A percentile compares a stretch with the other conserved stretches of the same genome.
Evolutionary conservation across 1,140 invertebrate genomes (phyloP).

Genomic region (Zaprionus inermis): DNA sequence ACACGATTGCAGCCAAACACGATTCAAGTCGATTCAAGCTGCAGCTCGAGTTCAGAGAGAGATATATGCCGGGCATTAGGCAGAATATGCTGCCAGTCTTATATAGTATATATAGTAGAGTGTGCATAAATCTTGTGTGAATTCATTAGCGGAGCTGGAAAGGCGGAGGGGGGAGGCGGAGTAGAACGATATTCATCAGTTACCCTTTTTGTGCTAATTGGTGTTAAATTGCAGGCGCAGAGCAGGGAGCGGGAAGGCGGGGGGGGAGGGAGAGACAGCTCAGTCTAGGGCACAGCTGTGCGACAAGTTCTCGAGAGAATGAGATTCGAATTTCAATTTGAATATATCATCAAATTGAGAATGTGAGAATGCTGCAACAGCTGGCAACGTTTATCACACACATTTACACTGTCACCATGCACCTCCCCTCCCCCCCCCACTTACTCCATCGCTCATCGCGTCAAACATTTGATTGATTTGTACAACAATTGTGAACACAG

Average conservation of each 20-base stretch:
- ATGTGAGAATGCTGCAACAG: constrained; percentile 46
- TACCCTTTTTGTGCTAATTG: constrained; percentile 73
- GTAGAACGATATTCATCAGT: constrained; percentile 60
- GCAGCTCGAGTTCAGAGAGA: constrained; percentile 2
- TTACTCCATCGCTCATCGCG: neutral
- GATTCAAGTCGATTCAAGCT: constrained; percentile 46
- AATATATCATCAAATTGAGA: constrained; percentile 33
- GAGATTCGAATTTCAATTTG: constrained; percentile 53
- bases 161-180: constrained; percentile 1
- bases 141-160: constrained; percentile 36
- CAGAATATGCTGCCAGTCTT: constrained; percentile 45
- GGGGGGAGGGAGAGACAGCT: neutral
- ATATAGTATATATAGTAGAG: constrained; percentile 25
- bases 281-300: constrained; percentile 75
- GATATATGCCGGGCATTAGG: constrained; percentile 48
- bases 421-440: neutral
- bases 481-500: constrained; percentile 54
- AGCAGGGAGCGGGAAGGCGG: neutral
- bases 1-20: constrained; percentile 75
- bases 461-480: constrained; percentile 43
- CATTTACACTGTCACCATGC: constrained; percentile 5
- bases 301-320: constrained; percentile 45
- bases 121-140: constrained; percentile 43
- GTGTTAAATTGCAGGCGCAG: constrained; percentile 61
- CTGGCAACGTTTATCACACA: constrained; percentile 66